Percentiles rank a stretch among this genome's conserved stretches.
Evolutionary conservation across 2,797 vertebrate genomes (phyloP).

Genomic region (Limnodromus scolopaceus): DNA sequence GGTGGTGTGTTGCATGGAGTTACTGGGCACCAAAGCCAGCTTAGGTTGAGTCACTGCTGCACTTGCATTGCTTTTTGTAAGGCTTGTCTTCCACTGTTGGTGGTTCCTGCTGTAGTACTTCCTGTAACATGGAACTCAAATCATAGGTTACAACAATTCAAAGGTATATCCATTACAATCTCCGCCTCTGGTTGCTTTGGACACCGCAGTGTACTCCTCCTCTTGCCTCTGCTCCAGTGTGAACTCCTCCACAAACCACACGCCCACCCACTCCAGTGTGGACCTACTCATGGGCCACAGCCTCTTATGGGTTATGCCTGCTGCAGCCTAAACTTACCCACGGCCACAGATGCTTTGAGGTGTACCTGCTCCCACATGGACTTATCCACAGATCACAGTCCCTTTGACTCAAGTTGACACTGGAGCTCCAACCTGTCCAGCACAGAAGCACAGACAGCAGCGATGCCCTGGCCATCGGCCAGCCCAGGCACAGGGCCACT

Average conservation of each 20-base stretch:
- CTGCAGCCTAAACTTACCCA: neutral
- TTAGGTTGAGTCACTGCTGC: neutral
- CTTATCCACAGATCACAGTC: neutral
- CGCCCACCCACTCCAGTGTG: neutral
- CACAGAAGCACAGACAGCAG: neutral
- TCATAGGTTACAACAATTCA: neutral
- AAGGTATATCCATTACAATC: neutral
- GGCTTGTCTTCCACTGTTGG: neutral
- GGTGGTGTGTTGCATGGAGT: neutral
- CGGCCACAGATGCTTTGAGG: neutral
- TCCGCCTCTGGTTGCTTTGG: neutral
- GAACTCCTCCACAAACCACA: neutral
- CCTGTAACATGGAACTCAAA: neutral
- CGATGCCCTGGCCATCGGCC: accelerated
- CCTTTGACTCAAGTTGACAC: neutral
- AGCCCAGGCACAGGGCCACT: neutral
- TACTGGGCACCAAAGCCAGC: neutral
- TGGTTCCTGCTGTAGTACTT: neutral
- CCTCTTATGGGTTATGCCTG: neutral
- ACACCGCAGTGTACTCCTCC: neutral
- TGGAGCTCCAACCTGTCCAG: neutral
- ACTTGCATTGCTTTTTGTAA: neutral
- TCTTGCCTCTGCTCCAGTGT: neutral
- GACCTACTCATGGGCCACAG: neutral
- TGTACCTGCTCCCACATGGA: neutral